Evolutionary conservation across 2,113 vertebrate genomes (phyloP), one percentile per base, ranked within the genome.

Genomic region (Abramis brama): DNA sequence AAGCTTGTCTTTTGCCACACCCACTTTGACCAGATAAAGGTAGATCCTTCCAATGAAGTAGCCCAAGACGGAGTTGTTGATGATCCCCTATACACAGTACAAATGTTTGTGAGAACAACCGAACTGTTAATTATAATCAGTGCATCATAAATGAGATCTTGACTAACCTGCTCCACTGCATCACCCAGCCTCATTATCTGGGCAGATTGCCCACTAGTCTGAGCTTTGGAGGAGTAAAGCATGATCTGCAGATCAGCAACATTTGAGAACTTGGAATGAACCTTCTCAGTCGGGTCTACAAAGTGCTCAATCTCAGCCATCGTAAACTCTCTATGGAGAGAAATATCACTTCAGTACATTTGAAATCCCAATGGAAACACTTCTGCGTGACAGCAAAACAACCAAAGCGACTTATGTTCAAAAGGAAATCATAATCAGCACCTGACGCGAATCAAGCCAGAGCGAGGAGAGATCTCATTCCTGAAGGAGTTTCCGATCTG

Each of bases 221-320:
- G 98, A 1, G 98, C 98, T 93, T 96, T 97, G 85, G 97, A 96
- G 0, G 98, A 99, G 91, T 98, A 99, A 78, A 99, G 91, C 1
- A 92, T 91, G 87, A 99, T 94, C 2, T 95, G 94, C 78, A 98
- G 92, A 88, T 98, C 95, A 0, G 97, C 96, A 88, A 99, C 96
- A 0, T 73, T 97, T 85, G 94, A 92, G 90, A 99, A 99, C 84
- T 97, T 99, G 75, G 97, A 97, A 87, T 99, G 98, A 68, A 96
- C 91, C 62, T 99, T 99, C 86, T 99, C 98, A 66, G 85, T 96
- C 43, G 98, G 97, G 89, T 99, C 98, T 88, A 99, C 98, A 95
- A 99, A 99, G 95, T 99, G 97, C 94, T 99, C 98, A 0, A 99
- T 99, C 95, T 99, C 98, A 82, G 98, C 98, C 98, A 99, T 99